Percentiles rank a stretch among this genome's conserved stretches.
phyloP scores from a whole-genome alignment of 2,888 invertebrate genomes.

The Fragum sueziense region DNA sequence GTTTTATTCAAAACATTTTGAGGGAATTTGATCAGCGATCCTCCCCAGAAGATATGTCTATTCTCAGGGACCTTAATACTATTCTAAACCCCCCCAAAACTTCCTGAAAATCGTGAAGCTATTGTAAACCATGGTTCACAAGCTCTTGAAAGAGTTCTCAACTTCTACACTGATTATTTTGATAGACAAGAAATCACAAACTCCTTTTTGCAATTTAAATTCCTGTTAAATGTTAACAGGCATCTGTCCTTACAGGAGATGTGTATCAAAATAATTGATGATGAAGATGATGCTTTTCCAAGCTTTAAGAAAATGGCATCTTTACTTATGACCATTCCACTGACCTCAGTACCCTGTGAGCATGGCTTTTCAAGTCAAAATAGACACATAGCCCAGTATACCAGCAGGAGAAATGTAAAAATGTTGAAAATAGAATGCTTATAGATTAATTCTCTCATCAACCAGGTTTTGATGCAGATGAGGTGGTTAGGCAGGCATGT shows the following conservation, averaged over 20 bases:
- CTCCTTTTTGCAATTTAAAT: constrained; percentile 33
- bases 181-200: constrained; percentile 10
- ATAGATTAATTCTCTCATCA: constrained; percentile 20
- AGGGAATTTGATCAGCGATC: constrained; percentile 35
- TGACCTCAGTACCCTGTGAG: constrained; percentile 49
- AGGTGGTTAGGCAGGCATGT: constrained; percentile 4
- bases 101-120: too few species aligned
- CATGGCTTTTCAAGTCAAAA: constrained; percentile 40
- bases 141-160: constrained; percentile 17
- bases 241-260: constrained; percentile 1
- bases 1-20: constrained; percentile 24
- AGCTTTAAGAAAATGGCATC: constrained; percentile 33
- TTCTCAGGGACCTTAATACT: constrained; percentile 25
- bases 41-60: constrained; percentile 28
- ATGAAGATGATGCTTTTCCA: constrained; percentile 25
- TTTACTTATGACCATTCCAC: constrained; percentile 31
- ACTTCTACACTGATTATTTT: constrained; percentile 1
- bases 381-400: constrained; percentile 7
- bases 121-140: constrained; percentile 23
- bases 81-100: constrained; percentile 29
- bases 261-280: constrained; percentile 1
- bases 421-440: constrained; percentile 37
- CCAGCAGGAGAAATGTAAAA: constrained; percentile 19
- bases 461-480: constrained; percentile 4
- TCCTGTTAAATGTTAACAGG: constrained; percentile 40